These are phyloP conservation scores for Pterocles orientalis DNA, from an alignment of 2,113 vertebrate genomes.

Conservation along the genomic window DNA sequence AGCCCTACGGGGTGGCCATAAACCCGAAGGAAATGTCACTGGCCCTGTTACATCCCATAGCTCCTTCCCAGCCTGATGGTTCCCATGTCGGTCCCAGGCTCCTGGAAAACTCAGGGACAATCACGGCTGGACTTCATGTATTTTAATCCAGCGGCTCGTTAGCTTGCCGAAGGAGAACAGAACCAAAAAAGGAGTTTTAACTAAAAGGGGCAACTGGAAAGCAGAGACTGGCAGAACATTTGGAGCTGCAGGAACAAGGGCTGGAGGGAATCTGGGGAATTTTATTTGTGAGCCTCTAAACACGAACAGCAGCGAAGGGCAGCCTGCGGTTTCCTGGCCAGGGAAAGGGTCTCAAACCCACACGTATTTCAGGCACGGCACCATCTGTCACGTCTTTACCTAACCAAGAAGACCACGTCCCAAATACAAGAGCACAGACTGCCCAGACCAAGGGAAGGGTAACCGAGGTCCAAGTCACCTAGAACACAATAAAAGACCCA, in stretches of 20 bases:
- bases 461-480: neutral
- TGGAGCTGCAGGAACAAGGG: constrained; percentile 32
- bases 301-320: neutral
- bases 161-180: constrained; percentile 51
- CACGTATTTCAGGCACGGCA: neutral
- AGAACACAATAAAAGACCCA: neutral
- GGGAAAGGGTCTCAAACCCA: neutral
- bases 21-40: neutral
- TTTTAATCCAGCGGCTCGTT: constrained; percentile 9
- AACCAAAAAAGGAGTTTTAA: constrained; percentile 71
- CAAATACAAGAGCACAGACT: neutral
- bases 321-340: neutral
- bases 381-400: neutral
- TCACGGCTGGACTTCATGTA: neutral
- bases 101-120: neutral
- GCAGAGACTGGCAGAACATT: constrained; percentile 52
- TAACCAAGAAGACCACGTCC: neutral
- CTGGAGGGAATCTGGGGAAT: constrained; percentile 60
- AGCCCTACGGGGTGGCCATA: neutral
- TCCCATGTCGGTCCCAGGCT: neutral
- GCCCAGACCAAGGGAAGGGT: neutral
- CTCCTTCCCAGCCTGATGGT: neutral
- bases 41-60: neutral
- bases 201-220: constrained; percentile 68
- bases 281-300: constrained; percentile 52